Conservation (phyloP, 2,888 invertebrate genomes). For the Nomada flava region DNA sequence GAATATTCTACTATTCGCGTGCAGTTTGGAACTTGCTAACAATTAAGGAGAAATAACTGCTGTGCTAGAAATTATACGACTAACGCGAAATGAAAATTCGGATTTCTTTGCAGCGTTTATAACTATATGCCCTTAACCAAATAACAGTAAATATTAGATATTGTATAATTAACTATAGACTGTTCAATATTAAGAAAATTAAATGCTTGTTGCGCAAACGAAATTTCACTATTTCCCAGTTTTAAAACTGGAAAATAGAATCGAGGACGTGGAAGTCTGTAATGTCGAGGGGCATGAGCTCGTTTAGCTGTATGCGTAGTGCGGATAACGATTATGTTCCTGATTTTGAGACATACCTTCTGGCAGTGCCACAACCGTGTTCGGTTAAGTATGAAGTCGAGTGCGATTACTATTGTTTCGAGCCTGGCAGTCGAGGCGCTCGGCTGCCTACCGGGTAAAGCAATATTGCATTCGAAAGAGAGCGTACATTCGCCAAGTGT, state of each 20-base stretch:
- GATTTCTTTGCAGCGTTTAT: too few relatives aligned
- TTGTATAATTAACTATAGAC: too few relatives aligned
- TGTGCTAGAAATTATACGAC: too few relatives aligned
- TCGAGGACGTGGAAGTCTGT: neutral
- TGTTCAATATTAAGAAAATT: too few relatives aligned
- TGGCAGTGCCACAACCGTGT: slow-evolving; percentile 61
- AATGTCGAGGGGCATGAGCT: neutral
- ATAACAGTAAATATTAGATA: too few relatives aligned
- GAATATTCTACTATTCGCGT: too few relatives aligned
- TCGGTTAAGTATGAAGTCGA: slow-evolving; percentile 68
- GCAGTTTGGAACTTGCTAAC: too few relatives aligned
- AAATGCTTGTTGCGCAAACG: too few relatives aligned
- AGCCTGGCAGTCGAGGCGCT: slow-evolving; percentile 70
- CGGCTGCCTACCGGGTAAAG: slow-evolving; percentile 71
- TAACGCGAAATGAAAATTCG: too few relatives aligned
- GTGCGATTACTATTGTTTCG: slow-evolving; percentile 77
- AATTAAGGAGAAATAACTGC: too few relatives aligned
- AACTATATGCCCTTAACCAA: too few relatives aligned
- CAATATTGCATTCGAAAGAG: slow-evolving; percentile 77
- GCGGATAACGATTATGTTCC: slow-evolving; percentile 58
- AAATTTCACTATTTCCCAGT: neutral
- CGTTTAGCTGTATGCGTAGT: slow-evolving; percentile 17
- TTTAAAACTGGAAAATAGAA: neutral
- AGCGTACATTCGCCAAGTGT: slow-evolving; percentile 73
- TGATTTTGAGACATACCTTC: slow-evolving; percentile 62